Conservation (phyloP, 2,113 vertebrate species). For the Zosterops japonicus region DNA sequence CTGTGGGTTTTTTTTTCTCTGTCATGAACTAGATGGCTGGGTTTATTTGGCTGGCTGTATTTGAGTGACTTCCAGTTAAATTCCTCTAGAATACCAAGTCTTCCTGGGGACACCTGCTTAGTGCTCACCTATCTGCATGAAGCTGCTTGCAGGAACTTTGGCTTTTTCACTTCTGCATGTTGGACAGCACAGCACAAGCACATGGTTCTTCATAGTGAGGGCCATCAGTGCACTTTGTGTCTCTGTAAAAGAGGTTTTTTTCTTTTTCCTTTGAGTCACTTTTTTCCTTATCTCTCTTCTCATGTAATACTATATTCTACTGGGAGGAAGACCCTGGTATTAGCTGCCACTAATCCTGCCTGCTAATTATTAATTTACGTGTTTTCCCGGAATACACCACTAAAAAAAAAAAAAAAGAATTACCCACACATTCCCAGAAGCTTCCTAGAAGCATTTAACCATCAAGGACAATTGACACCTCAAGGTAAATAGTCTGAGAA, state of each 20-base stretch:
- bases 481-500: conserved; percentile 15
- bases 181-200: not conserved
- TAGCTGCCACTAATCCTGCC: not conserved
- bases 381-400: not conserved
- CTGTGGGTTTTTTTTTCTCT: not conserved
- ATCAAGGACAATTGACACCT: not conserved
- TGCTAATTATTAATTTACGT: not conserved
- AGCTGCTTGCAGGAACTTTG: not conserved
- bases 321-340: not conserved
- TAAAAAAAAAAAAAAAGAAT: not conserved
- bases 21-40: not conserved
- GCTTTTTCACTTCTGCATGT: not conserved
- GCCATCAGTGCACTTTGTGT: not conserved
- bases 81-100: not conserved
- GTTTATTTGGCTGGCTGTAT: not conserved
- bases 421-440: not conserved
- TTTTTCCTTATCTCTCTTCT: not conserved
- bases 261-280: not conserved
- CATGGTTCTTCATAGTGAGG: rapidly evolving
- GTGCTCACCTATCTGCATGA: not conserved
- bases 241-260: rapidly evolving
- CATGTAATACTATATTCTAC: not conserved
- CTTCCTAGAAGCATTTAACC: not conserved
- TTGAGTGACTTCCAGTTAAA: not conserved
- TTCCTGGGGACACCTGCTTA: not conserved